These are phyloP conservation scores for Lysiphlebus fabarum DNA, from an alignment of 1,140 invertebrate genomes.

Conservation along the genomic window DNA sequence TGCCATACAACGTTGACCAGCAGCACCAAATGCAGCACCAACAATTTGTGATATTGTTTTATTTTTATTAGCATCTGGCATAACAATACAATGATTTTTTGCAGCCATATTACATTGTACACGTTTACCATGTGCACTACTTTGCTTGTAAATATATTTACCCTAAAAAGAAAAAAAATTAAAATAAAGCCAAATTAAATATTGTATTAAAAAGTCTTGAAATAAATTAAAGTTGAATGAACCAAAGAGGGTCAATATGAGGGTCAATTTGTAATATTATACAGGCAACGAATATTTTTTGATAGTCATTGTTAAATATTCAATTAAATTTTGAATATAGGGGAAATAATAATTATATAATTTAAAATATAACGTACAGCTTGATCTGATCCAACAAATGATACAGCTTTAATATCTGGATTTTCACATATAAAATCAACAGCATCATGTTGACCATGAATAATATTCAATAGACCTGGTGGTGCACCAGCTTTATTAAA, in stretches of 20 bases:
- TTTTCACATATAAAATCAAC: slow-evolving; percentile 98
- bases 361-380: slow-evolving; percentile 63
- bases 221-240: no score
- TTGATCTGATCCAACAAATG: slow-evolving; percentile 95
- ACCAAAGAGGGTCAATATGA: no score
- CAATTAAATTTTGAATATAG: neutral
- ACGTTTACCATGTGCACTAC: slow-evolving; percentile 80
- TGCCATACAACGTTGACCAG: slow-evolving; percentile 97
- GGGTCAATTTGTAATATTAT: no score
- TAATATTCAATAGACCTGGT: slow-evolving; percentile 90
- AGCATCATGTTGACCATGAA: slow-evolving; percentile 90
- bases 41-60: slow-evolving; percentile 90
- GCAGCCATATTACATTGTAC: slow-evolving; percentile 99
- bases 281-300: no score
- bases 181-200: neutral
- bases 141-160: slow-evolving; percentile 92
- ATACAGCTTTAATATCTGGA: slow-evolving; percentile 94
- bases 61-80: slow-evolving; percentile 98
- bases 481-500: slow-evolving; percentile 88
- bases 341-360: slow-evolving; percentile 1
- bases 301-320: no score
- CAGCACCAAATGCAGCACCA: slow-evolving; percentile 94
- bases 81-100: slow-evolving; percentile 96
- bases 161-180: slow-evolving; percentile 62
- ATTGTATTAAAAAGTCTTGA: no score